Conservation (phyloP, 2,888 invertebrate genomes). For the Aleiodes testaceus region DNA sequence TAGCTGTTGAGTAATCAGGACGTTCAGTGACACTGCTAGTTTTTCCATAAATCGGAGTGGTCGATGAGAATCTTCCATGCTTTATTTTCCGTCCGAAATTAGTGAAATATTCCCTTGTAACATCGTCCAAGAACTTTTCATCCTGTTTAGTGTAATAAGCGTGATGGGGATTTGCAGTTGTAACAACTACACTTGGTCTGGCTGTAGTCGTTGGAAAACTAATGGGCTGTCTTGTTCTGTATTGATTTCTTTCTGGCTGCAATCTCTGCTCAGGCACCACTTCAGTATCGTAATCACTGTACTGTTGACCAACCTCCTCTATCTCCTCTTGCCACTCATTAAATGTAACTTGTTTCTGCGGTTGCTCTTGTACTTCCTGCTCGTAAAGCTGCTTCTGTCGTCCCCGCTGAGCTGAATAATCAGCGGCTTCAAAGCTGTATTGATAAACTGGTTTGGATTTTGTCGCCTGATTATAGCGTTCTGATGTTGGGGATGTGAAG, state of each 20-base stretch:
- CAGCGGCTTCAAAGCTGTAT: constrained; percentile 81
- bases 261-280: constrained; percentile 3
- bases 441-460: constrained; percentile 81
- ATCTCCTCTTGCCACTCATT: constrained; percentile 61
- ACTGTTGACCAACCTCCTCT: constrained; percentile 41
- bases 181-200: constrained; percentile 65
- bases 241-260: constrained; percentile 17
- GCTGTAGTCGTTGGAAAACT: constrained; percentile 62
- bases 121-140: constrained; percentile 81
- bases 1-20: constrained; percentile 57
- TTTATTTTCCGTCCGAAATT: constrained; percentile 82
- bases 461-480: constrained; percentile 52
- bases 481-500: constrained; percentile 57
- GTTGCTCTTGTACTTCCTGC: constrained; percentile 44
- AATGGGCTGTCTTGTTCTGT: constrained; percentile 37
- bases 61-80: constrained; percentile 74
- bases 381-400: constrained; percentile 49
- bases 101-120: constrained; percentile 83
- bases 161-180: constrained; percentile 77
- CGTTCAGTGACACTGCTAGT: constrained; percentile 63
- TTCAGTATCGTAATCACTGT: constrained; percentile 55
- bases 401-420: constrained; percentile 63
- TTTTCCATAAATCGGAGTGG: constrained; percentile 67
- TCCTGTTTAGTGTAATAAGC: constrained; percentile 81
- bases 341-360: constrained; percentile 54